phyloP scores from a whole-genome alignment of 2,113 vertebrate species.

The Notarius lentiginosus region DNA sequence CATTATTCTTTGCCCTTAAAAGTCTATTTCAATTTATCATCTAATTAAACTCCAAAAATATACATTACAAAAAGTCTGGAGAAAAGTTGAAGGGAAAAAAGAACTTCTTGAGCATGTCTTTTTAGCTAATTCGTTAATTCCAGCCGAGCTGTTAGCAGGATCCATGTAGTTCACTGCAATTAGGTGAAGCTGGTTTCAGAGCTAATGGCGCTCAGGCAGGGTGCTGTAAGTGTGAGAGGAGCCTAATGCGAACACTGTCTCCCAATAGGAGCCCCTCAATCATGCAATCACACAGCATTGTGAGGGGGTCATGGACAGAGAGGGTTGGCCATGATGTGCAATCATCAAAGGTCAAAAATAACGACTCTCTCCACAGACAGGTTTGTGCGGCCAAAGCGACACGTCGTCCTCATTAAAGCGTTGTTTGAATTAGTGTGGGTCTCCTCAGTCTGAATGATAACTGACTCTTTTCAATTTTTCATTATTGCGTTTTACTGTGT shows the following conservation, averaged over 20 bases:
- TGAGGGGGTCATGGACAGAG: slow-evolving; percentile 42
- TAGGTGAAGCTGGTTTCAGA: slow-evolving; percentile 62
- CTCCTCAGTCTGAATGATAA: neutral
- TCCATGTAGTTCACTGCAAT: slow-evolving; percentile 63
- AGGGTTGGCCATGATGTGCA: slow-evolving; percentile 3
- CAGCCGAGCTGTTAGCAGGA: slow-evolving; percentile 61
- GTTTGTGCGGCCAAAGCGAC: neutral
- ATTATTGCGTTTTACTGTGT: neutral
- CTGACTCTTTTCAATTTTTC: neutral
- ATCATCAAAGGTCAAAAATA: slow-evolving; percentile 16
- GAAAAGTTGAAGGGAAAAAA: slow-evolving; percentile 7
- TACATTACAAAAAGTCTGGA: slow-evolving; percentile 2
- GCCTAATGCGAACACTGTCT: slow-evolving; percentile 45
- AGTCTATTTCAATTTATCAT: slow-evolving; percentile 37
- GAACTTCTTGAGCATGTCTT: slow-evolving; percentile 55
- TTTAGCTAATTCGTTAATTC: slow-evolving; percentile 65
- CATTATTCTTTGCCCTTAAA: slow-evolving; percentile 11
- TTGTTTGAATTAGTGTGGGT: neutral
- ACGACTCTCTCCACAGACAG: slow-evolving; percentile 12
- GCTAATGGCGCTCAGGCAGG: slow-evolving; percentile 57
- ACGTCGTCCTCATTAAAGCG: neutral
- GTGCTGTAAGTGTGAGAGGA: neutral
- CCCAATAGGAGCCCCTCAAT: slow-evolving; percentile 50
- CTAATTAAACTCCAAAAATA: slow-evolving; percentile 39
- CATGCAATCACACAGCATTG: slow-evolving; percentile 35